Conservation (phyloP, 1,140 invertebrate species). For the Telenomus remus region DNA sequence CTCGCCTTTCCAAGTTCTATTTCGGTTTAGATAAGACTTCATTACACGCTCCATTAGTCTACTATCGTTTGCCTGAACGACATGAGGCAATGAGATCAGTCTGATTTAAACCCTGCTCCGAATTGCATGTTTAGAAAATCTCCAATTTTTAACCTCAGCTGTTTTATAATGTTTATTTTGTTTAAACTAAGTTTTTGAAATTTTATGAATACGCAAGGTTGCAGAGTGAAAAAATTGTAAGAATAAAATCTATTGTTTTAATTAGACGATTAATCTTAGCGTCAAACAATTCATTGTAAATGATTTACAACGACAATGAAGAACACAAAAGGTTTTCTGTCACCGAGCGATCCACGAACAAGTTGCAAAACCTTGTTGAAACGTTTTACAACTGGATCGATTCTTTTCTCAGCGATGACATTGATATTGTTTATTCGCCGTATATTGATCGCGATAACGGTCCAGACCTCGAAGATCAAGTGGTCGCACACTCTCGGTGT, state of each 20-base stretch:
- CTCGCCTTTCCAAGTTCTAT: constrained; percentile 37
- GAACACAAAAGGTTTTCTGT: too few species aligned
- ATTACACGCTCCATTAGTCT: constrained; percentile 52
- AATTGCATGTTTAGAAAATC: constrained; percentile 26
- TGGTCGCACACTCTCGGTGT: constrained; percentile 26
- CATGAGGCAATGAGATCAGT: constrained; percentile 48
- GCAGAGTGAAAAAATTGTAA: too few species aligned
- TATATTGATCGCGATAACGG: constrained; percentile 46
- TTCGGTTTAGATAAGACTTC: constrained; percentile 47
- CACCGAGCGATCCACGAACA: too few species aligned
- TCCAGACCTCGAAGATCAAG: constrained; percentile 29
- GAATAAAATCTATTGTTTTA: too few species aligned
- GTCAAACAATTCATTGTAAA: constrained; percentile 4
- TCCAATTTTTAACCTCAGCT: constrained; percentile 10
- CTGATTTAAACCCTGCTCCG: constrained; percentile 6
- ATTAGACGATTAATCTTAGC: neutral
- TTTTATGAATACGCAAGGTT: too few species aligned
- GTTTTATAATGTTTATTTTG: too few species aligned
- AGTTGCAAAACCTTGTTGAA: constrained; percentile 2
- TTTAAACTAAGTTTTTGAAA: too few species aligned
- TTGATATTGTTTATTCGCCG: constrained; percentile 47
- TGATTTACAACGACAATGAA: constrained; percentile 8
- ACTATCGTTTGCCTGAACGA: constrained; percentile 38
- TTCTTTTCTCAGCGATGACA: constrained; percentile 26
- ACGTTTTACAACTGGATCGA: neutral